Evolutionary conservation across 2,797 vertebrate species (phyloP).

Genomic region (Nyctalus aviator): DNA sequence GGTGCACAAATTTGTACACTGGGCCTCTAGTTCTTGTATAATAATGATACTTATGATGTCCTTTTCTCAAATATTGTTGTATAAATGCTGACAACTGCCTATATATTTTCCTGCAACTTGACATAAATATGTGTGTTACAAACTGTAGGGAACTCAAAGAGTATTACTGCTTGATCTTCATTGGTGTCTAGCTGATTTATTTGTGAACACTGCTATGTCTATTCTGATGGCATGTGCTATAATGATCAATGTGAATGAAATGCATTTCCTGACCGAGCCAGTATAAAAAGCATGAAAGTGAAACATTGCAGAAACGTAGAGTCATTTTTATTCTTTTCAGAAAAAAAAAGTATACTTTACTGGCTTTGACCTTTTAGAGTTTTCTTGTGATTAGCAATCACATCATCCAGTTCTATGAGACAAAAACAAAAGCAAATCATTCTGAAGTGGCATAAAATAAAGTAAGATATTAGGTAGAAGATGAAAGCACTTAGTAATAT

Average conservation of each 20-base stretch:
- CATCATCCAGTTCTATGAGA: conserved; percentile 63
- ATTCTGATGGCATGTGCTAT: conserved; percentile 71
- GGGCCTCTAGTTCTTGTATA: background rate
- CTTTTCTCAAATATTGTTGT: conserved; percentile 16
- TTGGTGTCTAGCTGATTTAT: conserved; percentile 77
- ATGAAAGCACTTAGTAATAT: background rate
- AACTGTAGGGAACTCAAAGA: conserved; percentile 10
- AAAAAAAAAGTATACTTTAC: conserved; percentile 52
- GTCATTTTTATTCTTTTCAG: conserved; percentile 76
- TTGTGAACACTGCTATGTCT: conserved; percentile 66
- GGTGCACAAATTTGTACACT: no score
- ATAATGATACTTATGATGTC: background rate
- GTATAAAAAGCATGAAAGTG: conserved; percentile 77
- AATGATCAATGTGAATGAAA: conserved; percentile 82
- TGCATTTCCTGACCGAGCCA: conserved; percentile 75
- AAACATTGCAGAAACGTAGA: conserved; percentile 73
- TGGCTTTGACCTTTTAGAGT: conserved; percentile 78
- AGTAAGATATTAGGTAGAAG: background rate
- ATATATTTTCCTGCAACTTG: conserved; percentile 63
- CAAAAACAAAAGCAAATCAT: conserved; percentile 35
- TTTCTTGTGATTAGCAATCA: conserved; percentile 74
- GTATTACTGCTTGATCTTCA: conserved; percentile 66
- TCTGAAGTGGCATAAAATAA: conserved; percentile 68
- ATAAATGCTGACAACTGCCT: conserved; percentile 36
- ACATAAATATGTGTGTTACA: conserved; percentile 63